Evolutionary conservation across 2,797 vertebrate genomes (phyloP), one percentile per base, ranked within the genome.

Genomic region (Ptychobarbus kaznakovi): DNA sequence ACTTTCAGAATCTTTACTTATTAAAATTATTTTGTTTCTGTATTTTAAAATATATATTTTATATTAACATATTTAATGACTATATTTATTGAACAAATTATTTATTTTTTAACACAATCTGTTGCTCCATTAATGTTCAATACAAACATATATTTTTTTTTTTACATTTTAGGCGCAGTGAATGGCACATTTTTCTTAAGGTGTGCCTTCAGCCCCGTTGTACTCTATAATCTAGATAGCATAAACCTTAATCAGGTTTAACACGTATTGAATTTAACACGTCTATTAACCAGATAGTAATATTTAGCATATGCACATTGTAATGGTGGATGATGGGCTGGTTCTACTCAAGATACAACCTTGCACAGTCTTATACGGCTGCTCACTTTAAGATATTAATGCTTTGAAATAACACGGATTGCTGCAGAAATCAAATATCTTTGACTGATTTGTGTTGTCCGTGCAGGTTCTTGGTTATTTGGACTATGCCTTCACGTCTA

Each of bases 391-490:
- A 74, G 72, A 6, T 49, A 51, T 3, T 10, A 74, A 32, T 6
- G 72, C 25, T 51, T 35, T 51, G 4, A 35, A 74, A 51, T 7
- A 2, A 2, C 2, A 1, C 4, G 70, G n/a, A 49, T 15, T 18
- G 0, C 44, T 74, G n/a, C 46, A 28, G 40, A 72, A 70, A 72
- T 44, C 3, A 72, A 25, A 72, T n/a, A 9, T 20, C 72, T 32
- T 40, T 58, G 49, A 58, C 46, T 32, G 44, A 1, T 11, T 76
- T 90, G 88, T 96, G 49, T 51, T 53, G 16, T 96, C 95, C 93
- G 98, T 98, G 92, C 97, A 99, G 98, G 97, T 99, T 95, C 98
- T 99, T 96, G 98, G 98, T 97, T 99, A 99, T 97, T 98, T 99
- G 97, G 98, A 99, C 97, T 99, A 99, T 97, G 98, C 97, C 95